Percentiles rank a stretch among this genome's conserved stretches.
Evolutionary conservation across 2,113 vertebrate genomes (phyloP).

Genomic region (Aleadryas rufinucha): DNA sequence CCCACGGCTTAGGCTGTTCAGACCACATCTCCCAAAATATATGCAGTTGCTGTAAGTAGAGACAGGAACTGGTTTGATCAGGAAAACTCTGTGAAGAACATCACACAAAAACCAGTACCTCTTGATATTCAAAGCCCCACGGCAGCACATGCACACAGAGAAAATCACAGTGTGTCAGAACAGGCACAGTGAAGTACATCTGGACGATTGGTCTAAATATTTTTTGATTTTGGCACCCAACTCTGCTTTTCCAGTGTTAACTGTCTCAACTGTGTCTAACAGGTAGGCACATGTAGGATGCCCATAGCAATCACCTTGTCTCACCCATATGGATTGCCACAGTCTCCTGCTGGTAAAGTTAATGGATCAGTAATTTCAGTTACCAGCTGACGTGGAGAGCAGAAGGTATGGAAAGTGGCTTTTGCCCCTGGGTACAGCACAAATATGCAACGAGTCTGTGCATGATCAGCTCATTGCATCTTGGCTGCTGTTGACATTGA

Average conservation of each 20-base stretch:
- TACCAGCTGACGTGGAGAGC: neutral
- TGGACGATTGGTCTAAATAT: neutral
- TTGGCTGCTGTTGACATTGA: neutral
- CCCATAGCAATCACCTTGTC: neutral
- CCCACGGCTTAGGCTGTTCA: neutral
- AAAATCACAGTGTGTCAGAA: neutral
- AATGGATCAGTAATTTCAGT: neutral
- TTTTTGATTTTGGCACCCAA: neutral
- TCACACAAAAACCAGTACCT: neutral
- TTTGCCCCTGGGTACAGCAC: neutral
- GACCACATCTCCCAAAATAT: neutral
- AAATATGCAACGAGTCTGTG: neutral
- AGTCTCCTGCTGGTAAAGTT: neutral
- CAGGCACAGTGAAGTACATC: neutral
- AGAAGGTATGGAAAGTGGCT: neutral
- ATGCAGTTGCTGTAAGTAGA: neutral
- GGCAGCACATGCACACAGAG: neutral
- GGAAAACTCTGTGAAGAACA: neutral
- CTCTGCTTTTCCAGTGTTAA: neutral
- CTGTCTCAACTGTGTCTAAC: neutral
- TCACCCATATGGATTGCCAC: neutral
- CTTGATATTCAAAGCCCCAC: neutral
- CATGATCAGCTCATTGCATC: neutral
- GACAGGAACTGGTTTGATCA: neutral
- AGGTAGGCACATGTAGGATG: neutral